Conservation (phyloP, 1,140 invertebrate species). For the Hesperophylax magnus region DNA sequence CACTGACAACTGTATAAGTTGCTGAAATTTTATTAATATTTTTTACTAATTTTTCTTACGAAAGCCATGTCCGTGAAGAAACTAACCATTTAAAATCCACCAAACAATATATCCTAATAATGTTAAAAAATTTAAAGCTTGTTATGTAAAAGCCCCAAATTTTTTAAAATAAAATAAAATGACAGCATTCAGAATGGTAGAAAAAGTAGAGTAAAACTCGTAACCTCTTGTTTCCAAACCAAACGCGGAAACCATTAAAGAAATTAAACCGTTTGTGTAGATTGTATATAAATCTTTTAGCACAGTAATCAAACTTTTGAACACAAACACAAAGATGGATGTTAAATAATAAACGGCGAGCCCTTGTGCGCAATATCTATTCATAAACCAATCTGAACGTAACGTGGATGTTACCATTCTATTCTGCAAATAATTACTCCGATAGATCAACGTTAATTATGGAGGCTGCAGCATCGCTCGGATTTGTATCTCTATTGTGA, state of each 20-base stretch:
- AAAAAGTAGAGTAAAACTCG: too few species aligned
- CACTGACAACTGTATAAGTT: too few species aligned
- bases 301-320: neutral
- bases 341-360: neutral
- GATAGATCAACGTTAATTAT: slow-evolving; percentile 18
- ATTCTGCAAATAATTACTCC: slow-evolving; percentile 8
- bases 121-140: too few species aligned
- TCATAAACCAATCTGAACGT: neutral
- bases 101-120: too few species aligned
- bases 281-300: neutral
- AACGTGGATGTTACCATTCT: neutral
- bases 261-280: neutral
- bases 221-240: too few species aligned
- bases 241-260: neutral
- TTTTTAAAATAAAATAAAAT: too few species aligned
- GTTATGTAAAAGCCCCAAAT: too few species aligned
- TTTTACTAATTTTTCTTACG: too few species aligned
- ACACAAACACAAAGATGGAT: neutral
- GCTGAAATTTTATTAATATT: too few species aligned
- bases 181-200: too few species aligned
- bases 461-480: neutral
- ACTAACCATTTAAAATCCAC: too few species aligned
- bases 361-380: neutral
- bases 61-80: too few species aligned
- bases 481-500: slow-evolving; percentile 1